Conservation (phyloP, 2,888 invertebrate species). For the Stenchaetothrips biformis region DNA sequence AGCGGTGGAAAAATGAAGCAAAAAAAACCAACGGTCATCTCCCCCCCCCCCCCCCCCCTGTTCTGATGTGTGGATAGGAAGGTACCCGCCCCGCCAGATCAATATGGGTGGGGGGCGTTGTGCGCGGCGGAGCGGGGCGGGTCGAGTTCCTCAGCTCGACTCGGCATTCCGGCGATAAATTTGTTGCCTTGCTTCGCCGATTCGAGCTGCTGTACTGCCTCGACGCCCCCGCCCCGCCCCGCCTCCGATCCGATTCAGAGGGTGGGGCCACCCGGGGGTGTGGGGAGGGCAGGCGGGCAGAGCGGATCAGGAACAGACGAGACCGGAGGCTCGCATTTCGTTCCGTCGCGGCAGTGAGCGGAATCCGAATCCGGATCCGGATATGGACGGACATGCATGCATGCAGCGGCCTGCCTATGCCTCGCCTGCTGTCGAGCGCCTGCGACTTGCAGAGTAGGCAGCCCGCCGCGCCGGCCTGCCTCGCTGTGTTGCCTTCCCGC, state of each 20-base stretch:
- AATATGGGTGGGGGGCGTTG: not conserved
- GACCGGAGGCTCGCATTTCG: not conserved
- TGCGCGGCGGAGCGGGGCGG: not conserved
- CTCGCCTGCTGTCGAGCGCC: not conserved
- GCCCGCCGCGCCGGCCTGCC: not conserved
- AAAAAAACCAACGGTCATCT: no score
- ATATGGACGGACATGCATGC: not conserved
- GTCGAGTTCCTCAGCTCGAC: not conserved
- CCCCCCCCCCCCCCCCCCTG: no score
- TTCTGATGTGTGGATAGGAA: no score
- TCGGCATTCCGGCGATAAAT: slow-evolving; percentile 20
- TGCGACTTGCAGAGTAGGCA: not conserved
- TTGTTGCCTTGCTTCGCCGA: slow-evolving; percentile 14
- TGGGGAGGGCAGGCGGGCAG: not conserved
- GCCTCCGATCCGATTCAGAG: not conserved
- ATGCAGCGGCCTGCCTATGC: not conserved
- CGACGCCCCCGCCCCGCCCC: not conserved
- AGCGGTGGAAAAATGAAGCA: no score
- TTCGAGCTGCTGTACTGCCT: not conserved
- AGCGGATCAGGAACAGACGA: not conserved
- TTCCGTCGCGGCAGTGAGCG: not conserved
- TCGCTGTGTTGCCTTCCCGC: not conserved
- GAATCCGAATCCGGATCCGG: not conserved
- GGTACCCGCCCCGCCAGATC: not conserved
- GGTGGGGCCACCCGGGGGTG: not conserved